Conservation (phyloP, 2,888 invertebrate species). For the Tyria jacobaeae region DNA sequence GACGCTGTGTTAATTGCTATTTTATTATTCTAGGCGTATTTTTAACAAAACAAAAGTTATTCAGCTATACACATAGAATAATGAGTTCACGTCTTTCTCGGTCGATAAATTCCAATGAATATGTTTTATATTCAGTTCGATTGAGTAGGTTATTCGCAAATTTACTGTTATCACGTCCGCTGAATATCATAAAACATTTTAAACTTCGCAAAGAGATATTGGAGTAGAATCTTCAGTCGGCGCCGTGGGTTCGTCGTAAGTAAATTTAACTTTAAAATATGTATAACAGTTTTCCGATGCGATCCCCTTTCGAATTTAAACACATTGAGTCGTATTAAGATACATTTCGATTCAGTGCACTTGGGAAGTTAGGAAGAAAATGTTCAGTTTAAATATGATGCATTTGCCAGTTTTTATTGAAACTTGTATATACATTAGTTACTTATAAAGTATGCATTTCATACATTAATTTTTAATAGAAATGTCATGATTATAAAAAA, state of each 20-base stretch:
- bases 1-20: conserved; percentile 35
- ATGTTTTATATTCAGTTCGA: conserved; percentile 63
- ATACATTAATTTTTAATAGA: too few relatives aligned
- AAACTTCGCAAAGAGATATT: conserved; percentile 77
- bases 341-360: conserved; percentile 83
- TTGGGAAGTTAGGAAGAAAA: conserved; percentile 68
- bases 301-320: conserved; percentile 84
- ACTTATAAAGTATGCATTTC: background rate
- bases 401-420: conserved; percentile 32
- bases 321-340: conserved; percentile 83
- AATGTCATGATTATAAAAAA: too few relatives aligned
- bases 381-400: conserved; percentile 59
- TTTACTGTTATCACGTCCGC: conserved; percentile 71
- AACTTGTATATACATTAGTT: conserved; percentile 11
- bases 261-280: conserved; percentile 87
- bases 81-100: conserved; percentile 51
- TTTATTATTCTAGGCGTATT: conserved; percentile 34
- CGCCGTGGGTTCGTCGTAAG: conserved; percentile 69
- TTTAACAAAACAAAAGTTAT: background rate
- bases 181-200: conserved; percentile 81
- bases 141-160: conserved; percentile 64
- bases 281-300: conserved; percentile 86
- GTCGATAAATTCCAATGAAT: conserved; percentile 53
- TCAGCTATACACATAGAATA: conserved; percentile 32
- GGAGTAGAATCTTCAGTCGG: conserved; percentile 71